These are phyloP conservation scores for Pterostichus madidus DNA, from an alignment of 2,888 invertebrate genomes.

Conservation along the genomic window DNA sequence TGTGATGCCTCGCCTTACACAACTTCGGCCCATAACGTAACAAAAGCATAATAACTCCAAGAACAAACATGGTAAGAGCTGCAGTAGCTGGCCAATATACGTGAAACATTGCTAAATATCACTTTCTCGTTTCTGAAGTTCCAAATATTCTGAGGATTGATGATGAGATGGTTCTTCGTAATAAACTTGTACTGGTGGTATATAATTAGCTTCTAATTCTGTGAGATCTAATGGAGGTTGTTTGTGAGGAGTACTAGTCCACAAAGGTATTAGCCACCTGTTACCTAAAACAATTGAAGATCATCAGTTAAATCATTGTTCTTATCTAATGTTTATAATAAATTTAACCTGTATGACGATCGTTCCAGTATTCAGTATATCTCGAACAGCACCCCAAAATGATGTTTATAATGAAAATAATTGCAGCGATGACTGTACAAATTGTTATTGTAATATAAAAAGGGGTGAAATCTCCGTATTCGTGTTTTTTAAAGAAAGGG, in stretches of 20 bases:
- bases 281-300: constrained; percentile 80
- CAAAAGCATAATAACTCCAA: constrained; percentile 85
- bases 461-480: constrained; percentile 88
- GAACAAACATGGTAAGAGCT: constrained; percentile 85
- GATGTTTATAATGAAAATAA: constrained; percentile 87
- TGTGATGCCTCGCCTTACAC: constrained; percentile 85
- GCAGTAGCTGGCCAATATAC: constrained; percentile 89
- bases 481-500: constrained; percentile 81
- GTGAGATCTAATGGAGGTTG: constrained; percentile 90
- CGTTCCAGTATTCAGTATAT: constrained; percentile 90
- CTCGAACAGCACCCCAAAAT: constrained; percentile 90
- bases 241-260: constrained; percentile 90
- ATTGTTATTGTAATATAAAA: constrained; percentile 91
- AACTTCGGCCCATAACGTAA: constrained; percentile 86
- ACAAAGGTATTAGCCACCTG: constrained; percentile 90
- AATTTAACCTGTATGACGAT: constrained; percentile 86
- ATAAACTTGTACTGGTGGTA: constrained; percentile 74
- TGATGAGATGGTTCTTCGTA: constrained; percentile 70
- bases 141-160: constrained; percentile 79
- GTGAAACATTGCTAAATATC: constrained; percentile 86
- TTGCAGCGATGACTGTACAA: constrained; percentile 85
- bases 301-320: not conserved
- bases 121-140: constrained; percentile 88
- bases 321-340: not conserved
- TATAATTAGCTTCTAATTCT: constrained; percentile 83